Base-by-base conservation (phyloP, 2,888 invertebrate species). In the Drepana falcataria region DNA sequence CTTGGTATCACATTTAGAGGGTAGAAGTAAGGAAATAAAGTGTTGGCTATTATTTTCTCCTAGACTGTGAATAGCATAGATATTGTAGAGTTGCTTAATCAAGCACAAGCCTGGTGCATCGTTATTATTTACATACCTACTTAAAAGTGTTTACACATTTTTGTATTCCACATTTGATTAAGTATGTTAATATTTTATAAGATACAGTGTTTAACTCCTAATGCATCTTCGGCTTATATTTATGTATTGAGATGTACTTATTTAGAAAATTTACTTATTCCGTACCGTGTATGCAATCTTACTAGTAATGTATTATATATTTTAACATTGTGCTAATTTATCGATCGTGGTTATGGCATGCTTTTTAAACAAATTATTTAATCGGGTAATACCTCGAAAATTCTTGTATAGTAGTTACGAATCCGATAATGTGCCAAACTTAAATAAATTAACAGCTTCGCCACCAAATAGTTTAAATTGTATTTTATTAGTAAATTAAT, bases 11-110 rank as follows among this genome's bases (percentile, higher is more conserved):
- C 82, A 79, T 75, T 75, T 73, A 69, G 68, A 69, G 66, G 76
- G 71, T 69, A 67, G 71, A 73, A 73, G 75, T 76, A 75, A 79
- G 73, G 71, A 73, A 73, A 75, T 76, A 75, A 79, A 73, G 69
- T 74, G 71, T 77, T 74, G 71, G 73, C 77, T 79, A 74, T 66
- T 55, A 68, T 77, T 79, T 79, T 79, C 74, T 81, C 72, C 73
- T 81, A 79, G 77, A 80, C 79, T 84, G 83, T 85, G 81, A 83
- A 83, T 81, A 81, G 77, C 61, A 70, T 78, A 76, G 75, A 76
- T 69, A 75, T 74, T 77, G 64, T 65, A 59, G 71, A 65, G 68
- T 73, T 78, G 79, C 77, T 83, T 75, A 73, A 73, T 70, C 64
- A 63, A 71, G 64, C 71, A 68, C 66, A 81, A 81, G 81, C 82